Base-by-base conservation (phyloP, 2,113 vertebrate species). In the Silurus meridionalis region DNA sequence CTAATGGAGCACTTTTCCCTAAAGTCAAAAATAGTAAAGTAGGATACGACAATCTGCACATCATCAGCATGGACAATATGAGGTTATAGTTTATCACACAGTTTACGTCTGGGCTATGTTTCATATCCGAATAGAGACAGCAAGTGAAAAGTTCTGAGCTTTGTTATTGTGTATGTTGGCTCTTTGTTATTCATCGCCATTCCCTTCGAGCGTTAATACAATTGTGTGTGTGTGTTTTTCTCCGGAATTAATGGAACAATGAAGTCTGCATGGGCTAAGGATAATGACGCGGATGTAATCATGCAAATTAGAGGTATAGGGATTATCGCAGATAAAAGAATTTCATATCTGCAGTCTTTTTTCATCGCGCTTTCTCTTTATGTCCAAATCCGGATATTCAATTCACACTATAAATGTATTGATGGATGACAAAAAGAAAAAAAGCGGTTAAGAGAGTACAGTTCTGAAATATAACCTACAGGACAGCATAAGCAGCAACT, bases 401-500 rank as follows among this genome's bases (percentile, higher is more conserved):
- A 21, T 80, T 19, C 87, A 82, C 61, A 84, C 85, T 37, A 71
- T 61, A 63, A 58, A 80, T 80, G 87, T 88, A 80, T 83, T 80
- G 55, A 83, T 25, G 53, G 69, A 72, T 74, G 37, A 71, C 50
- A 57, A 79, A 52, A 48, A 83, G 55, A 66, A 72, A 84, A 28
- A 50, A 60, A 60, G 21, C 6, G 71, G 17, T 48, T 1, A 5
- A 60, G 67, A 63, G 78, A 55, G 37, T 50, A n/a, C 58, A 66
- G 61, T 87, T 90, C 74, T 84, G 87, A 86, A 87, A 87, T 80
- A 37, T 84, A 89, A 89, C 85, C 85, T 85, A 78, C 46, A 87
- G 90, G 86, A 85, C 89, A 80, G 88, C 83, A 71, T 85, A 91
- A 91, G 90, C 80, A 2, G 82, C 90, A 90, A 93, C 91, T 89